Percentiles rank a stretch among this genome's conserved stretches.
These are phyloP conservation scores for Polydesmus complanatus DNA, from an alignment of 2,888 invertebrate species.

Conservation along the genomic window DNA sequence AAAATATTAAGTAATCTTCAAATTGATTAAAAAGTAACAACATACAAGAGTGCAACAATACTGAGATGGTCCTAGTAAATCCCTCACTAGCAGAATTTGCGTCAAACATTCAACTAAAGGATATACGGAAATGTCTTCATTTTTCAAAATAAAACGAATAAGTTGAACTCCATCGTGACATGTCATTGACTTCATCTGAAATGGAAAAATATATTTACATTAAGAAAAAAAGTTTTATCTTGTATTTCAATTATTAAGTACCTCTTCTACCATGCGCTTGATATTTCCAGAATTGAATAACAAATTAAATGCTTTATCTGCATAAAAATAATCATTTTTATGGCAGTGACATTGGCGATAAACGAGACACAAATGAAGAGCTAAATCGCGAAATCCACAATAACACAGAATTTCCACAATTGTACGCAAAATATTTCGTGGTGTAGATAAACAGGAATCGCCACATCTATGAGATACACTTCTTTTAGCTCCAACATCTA, in stretches of 20 bases:
- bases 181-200: constrained; percentile 4
- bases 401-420: constrained; percentile 6
- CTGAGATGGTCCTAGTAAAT: constrained; percentile 6
- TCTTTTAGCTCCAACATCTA: neutral
- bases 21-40: neutral
- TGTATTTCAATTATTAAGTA: neutral
- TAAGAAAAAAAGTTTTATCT: neutral
- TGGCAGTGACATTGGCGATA: constrained; percentile 3
- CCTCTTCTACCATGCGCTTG: constrained; percentile 1
- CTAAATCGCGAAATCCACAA: constrained; percentile 1
- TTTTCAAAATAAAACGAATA: constrained; percentile 1
- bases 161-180: constrained; percentile 11
- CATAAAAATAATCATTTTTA: constrained; percentile 3
- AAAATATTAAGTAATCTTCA: neutral
- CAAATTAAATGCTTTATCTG: neutral
- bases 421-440: neutral
- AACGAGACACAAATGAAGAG: constrained; percentile 8
- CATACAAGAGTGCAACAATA: constrained; percentile 12
- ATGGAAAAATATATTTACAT: neutral
- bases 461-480: neutral
- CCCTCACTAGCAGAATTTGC: constrained; percentile 2
- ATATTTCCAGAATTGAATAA: neutral
- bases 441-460: neutral
- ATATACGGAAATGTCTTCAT: neutral
- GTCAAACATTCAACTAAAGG: constrained; percentile 5